Percentiles rank a stretch among this genome's conserved stretches.
Conservation (phyloP, 92 coral and sea anemone genomes). For the Bergia puertoricense region DNA sequence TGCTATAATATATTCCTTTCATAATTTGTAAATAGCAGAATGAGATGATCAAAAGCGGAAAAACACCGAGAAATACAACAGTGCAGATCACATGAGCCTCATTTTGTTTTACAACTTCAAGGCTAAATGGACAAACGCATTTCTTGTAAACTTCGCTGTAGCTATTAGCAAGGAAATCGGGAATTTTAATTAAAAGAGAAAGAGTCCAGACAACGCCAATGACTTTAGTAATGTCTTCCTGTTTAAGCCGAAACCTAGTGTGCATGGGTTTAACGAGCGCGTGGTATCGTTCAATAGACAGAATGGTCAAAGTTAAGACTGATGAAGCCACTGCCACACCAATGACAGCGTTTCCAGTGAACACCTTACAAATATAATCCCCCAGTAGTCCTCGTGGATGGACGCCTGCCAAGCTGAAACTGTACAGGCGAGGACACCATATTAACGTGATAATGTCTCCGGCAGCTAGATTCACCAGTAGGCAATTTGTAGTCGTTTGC, state of each 20-base stretch:
- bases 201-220: constrained; percentile 53
- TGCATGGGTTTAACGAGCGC: constrained; percentile 74
- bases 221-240: constrained; percentile 55
- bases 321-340: constrained; percentile 64
- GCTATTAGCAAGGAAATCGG: constrained; percentile 55
- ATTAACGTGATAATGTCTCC: constrained; percentile 5
- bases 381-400: constrained; percentile 71
- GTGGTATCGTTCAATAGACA: constrained; percentile 75
- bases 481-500: constrained; percentile 29
- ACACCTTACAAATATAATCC: constrained; percentile 67
- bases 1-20: constrained; percentile 68
- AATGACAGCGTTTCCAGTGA: constrained; percentile 78
- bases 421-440: constrained; percentile 47
- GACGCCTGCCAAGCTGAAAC: constrained; percentile 52
- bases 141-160: constrained; percentile 53
- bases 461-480: constrained; percentile 26
- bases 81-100: constrained; percentile 67
- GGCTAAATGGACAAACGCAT: constrained; percentile 73
- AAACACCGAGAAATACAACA: constrained; percentile 57
- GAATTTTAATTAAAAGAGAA: constrained; percentile 49
- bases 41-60: constrained; percentile 59
- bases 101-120: constrained; percentile 50
- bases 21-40: constrained; percentile 72
- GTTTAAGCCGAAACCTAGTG: constrained; percentile 30
- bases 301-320: constrained; percentile 57